Evolutionary conservation across 2,113 vertebrate species (phyloP).

Genomic region (Silurus glanis): DNA sequence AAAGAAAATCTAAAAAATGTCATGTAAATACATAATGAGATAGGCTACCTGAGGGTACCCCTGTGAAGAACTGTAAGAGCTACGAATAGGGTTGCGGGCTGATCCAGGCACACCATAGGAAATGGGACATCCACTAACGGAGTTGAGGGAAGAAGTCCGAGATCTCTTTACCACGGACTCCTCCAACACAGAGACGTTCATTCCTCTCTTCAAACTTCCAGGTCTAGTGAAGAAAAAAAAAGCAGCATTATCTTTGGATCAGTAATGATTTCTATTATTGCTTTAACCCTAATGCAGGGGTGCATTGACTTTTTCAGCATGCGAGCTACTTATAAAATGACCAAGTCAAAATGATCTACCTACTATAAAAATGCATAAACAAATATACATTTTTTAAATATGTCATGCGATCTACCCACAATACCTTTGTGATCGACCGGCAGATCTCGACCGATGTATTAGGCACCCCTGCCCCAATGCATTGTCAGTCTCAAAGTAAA

Average conservation of each 20-base stretch:
- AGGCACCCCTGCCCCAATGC: no score
- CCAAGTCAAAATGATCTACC: no score
- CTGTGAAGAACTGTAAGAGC: constrained; percentile 89
- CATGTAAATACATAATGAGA: background rate
- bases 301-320: no score
- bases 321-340: no score
- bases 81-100: constrained; percentile 85
- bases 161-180: constrained; percentile 84
- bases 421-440: no score
- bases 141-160: constrained; percentile 86
- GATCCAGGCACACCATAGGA: constrained; percentile 78
- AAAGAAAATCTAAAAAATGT: background rate
- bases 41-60: constrained; percentile 79
- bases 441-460: no score
- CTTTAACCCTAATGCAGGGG: no score
- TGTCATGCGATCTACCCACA: no score
- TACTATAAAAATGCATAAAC: no score
- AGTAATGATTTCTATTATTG: background rate
- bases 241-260: background rate
- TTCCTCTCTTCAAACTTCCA: constrained; percentile 82
- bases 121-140: constrained; percentile 64
- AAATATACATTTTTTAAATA: no score
- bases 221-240: constrained; percentile 67
- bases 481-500: background rate
- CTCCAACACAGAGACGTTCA: constrained; percentile 70